Evolutionary conservation across 1,140 invertebrate species (phyloP).

Genomic region (Lepidurus apus): DNA sequence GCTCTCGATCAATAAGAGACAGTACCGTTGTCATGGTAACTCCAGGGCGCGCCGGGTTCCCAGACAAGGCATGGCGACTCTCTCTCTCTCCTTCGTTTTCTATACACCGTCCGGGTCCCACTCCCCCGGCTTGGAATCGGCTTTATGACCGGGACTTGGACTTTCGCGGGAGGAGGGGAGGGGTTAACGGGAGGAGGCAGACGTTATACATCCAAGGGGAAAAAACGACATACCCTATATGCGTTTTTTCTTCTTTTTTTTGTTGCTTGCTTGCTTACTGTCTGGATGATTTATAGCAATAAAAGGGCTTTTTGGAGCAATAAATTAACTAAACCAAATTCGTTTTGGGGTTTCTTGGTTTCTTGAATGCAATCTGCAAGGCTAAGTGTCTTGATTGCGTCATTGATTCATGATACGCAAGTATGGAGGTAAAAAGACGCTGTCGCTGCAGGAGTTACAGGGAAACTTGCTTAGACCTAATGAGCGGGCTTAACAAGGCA

Average conservation of each 20-base stretch:
- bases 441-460: background rate
- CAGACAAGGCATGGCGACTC: conserved; percentile 16
- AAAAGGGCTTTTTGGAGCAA: background rate
- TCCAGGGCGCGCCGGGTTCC: conserved; percentile 11
- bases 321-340: too few species aligned
- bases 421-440: background rate
- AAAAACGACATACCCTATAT: background rate
- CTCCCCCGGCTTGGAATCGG: background rate
- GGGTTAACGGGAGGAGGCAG: background rate
- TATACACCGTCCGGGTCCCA: background rate
- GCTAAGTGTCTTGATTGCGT: background rate
- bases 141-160: conserved; percentile 7
- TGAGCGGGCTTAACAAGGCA: background rate
- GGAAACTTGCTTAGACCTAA: background rate
- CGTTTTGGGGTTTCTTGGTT: too few species aligned
- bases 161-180: background rate
- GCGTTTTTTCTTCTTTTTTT: background rate
- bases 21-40: conserved; percentile 13
- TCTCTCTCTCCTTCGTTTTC: background rate
- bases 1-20: conserved; percentile 16
- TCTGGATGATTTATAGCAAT: background rate
- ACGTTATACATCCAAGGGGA: background rate
- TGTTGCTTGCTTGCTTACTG: background rate
- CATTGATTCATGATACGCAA: background rate
- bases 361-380: too few species aligned